Evolutionary conservation across 2,113 vertebrate species (phyloP), one percentile per base, ranked within the genome.

Genomic region (Hemicordylus capensis): DNA sequence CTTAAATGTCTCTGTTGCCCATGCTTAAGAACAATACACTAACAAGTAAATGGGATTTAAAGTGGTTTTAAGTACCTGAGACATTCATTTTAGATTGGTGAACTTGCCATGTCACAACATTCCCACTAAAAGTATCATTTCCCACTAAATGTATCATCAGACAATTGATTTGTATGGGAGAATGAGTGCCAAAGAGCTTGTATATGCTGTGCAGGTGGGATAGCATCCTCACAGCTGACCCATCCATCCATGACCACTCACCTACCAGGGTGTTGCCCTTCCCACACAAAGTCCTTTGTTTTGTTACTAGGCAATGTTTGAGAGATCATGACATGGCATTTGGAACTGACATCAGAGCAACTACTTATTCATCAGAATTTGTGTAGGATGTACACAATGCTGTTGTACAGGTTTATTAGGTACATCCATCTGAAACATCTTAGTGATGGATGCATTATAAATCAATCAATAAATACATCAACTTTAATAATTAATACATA

Each of bases 401-500:
- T 3, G 20, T 17, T 58, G 56, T 74, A 83, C 7, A 67, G 28
- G 24, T 66, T 75, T 84, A 76, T 73, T 6, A 85, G 12, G 54
- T 79, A 84, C 81, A 80, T 0, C 17, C 11, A 37, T 24, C 34
- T 17, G 67, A 86, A 69, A 77, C 12, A 42, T 80, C 20, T 54
- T 76, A 58, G 73, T 4, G 2, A 77, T 83, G n/a, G 67, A 28
- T 6, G 24, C 19, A 72, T 37, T 44, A 51, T 84, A 80, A 75
- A 80, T 76, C 78, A 84, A 59, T 91, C 76, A 86, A 86, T 22
- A 9, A 17, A n/a, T 51, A 84, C 89, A 63, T 9, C 44, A 15
- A 81, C 66, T 79, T 90, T 64, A 85, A 37, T 51, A 87, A 81
- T 46, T 83, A 42, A 88, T 56, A 86, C 74, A 39, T 81, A 51